Evolutionary conservation across 2,797 vertebrate genomes (phyloP), one percentile per base, ranked within the genome.

Genomic region (Neosalanx taihuensis): DNA sequence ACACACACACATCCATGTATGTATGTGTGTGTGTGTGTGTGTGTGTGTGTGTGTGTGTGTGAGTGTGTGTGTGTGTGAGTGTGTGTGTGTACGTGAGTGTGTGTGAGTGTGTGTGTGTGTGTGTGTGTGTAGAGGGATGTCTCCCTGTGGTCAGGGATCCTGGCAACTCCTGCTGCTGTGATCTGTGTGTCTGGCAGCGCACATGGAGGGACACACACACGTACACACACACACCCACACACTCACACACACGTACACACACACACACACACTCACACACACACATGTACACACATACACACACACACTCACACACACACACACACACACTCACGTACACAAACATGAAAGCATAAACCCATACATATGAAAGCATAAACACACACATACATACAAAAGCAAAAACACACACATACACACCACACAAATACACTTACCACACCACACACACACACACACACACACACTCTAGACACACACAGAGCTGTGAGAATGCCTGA

Each of bases 131-230:
- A 7, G 37, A 41, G 37, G 37, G 7, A 31, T 6, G 17, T 62
- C 17, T 62, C 64, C 64, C 64, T 65, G 37, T 65, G 37, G 64
- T 65, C 23, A 26, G 23, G 60, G 33, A 65, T 65, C 35, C 64
- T 23, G 37, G 64, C 64, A 12, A 37, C 33, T 37, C 26, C 63
- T 6, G 20, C 18, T 65, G 30, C 26, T 49, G 20, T 41, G 37
- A 10, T 41, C 37, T 41, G 7, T 41, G 7, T 41, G 7, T 41
- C 37, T 41, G 37, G 37, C 37, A 41, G 37, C 37, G 6, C 57
- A 20, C 57, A 59, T 26, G 26, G 12, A 59, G 10, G 57, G n/a
- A 20, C 57, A 72, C 23, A 41, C 70, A 18, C 59, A 20, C 9
- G 51, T 15, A 56, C 30, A 71, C 58, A 61, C 30, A 59, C 17